Evolutionary conservation across 2,797 vertebrate genomes (phyloP).

Genomic region (Sylvilagus floridanus): DNA sequence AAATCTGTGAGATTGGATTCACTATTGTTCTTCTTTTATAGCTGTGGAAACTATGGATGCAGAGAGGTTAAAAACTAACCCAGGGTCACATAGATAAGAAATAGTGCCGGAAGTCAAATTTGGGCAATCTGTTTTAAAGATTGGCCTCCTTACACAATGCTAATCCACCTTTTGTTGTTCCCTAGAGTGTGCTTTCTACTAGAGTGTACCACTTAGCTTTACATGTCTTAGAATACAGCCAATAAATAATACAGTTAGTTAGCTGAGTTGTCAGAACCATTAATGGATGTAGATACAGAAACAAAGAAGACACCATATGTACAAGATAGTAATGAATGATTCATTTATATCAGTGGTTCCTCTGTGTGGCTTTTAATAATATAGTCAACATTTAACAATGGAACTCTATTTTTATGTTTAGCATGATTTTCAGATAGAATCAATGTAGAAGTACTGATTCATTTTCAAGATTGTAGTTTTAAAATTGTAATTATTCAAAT

Average conservation of each 20-base stretch:
- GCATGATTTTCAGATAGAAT: background rate
- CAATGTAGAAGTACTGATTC: background rate
- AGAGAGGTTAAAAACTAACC: background rate
- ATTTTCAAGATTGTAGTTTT: constrained; percentile 24
- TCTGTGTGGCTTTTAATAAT: constrained; percentile 13
- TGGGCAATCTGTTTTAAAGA: background rate
- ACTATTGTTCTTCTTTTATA: background rate
- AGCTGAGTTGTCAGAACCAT: background rate
- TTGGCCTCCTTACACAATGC: background rate
- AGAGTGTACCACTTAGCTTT: constrained; percentile 1
- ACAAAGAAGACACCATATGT: background rate
- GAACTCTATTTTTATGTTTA: background rate
- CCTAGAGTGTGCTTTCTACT: background rate
- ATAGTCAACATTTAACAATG: background rate
- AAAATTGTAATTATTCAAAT: constrained; percentile 32
- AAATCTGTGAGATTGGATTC: background rate
- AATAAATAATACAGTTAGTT: constrained; percentile 21
- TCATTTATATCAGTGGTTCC: constrained; percentile 13
- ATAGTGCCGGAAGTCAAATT: background rate
- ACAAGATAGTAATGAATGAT: constrained; percentile 6
- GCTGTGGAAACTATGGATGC: constrained; percentile 8
- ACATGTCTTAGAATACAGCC: constrained; percentile 6
- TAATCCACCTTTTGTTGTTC: background rate
- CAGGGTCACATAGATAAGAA: background rate
- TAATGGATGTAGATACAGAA: constrained; percentile 28